Evolutionary conservation across 2,113 vertebrate species (phyloP), one percentile per base, ranked within the genome.

Genomic region (Athene noctua): DNA sequence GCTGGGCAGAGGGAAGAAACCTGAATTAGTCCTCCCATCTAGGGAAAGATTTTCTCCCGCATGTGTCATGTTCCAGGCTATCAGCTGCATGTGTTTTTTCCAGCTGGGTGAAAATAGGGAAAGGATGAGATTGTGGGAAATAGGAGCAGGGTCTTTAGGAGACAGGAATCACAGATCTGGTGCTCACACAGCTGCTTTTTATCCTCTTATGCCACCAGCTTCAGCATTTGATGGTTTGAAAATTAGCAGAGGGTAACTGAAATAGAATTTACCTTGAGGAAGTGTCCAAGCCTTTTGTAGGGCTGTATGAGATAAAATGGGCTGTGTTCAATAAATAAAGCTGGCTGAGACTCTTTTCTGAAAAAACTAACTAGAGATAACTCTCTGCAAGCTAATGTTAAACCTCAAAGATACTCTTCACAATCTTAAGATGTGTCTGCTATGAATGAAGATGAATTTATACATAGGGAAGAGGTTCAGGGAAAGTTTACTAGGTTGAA

Each of bases 21-120:
- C 13, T 16, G 8, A 52, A 86, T 88, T 90, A 77, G 16, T 65
- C 36, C 36, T 90, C 4, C 22, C 22, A 22, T 12, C 62, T 32
- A 75, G 26, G 20, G 21, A 40, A 88, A 42, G 5, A 7, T n/a
- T 36, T 75, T 85, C 23, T 61, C 20, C 34, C 55, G 13, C 59
- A 17, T 0, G 0, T 55, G 15, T 55, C 18, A 21, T 4, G 6
- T 71, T 84, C 65, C 87, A 91, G 18, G 17, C 27, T 65, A 19
- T 88, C 3, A 2, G 34, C 55, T 94, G 80, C 22, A 12, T 23
- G 13, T 52, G 36, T 6, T 77, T 95, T 95, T 92, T 75, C 52
- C 18, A 36, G 52, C 36, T 80, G 40, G 6, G 8, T 66, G 29
- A 36, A 59, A 65, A 26, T 32, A 47, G 34, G n/a, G 36, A 65